Percentiles rank a stretch among this genome's conserved stretches.
Conservation (phyloP, 2,797 vertebrate genomes). For the Catostomus latipinnis region DNA sequence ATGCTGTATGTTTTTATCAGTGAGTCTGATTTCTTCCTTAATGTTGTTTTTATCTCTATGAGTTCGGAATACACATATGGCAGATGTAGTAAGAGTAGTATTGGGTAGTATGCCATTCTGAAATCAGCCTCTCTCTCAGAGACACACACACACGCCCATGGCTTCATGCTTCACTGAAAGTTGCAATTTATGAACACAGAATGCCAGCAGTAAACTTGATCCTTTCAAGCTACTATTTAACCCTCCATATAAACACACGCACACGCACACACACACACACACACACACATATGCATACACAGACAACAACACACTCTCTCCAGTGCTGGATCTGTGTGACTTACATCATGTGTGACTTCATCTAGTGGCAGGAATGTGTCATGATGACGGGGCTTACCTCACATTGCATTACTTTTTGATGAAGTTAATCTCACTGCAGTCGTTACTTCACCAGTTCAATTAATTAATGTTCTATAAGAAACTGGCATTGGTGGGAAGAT, state of each 20-base stretch:
- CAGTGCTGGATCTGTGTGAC: slow-evolving; percentile 1
- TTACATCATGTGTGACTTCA: slow-evolving; percentile 3
- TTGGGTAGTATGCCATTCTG: too few relatives aligned
- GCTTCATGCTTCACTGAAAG: neutral
- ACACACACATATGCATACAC: too few relatives aligned
- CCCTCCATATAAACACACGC: neutral
- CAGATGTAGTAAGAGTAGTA: too few relatives aligned
- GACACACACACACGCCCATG: neutral
- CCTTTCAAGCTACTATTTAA: slow-evolving; percentile 6
- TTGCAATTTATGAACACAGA: slow-evolving; percentile 5
- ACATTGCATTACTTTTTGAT: neutral
- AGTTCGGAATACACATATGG: too few relatives aligned
- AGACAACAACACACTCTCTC: neutral
- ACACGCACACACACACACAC: too few relatives aligned
- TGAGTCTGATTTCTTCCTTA: neutral
- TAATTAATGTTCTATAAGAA: neutral
- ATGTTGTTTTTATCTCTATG: neutral
- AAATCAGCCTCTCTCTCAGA: neutral
- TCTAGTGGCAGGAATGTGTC: neutral
- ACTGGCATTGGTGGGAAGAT: neutral
- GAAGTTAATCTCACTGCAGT: slow-evolving; percentile 7
- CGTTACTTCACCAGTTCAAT: slow-evolving; percentile 5
- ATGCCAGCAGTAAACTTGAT: slow-evolving; percentile 19
- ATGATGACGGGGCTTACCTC: neutral
- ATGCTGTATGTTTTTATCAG: neutral